Conservation (phyloP, 2,797 vertebrate species). For the Pipistrellus nathusii region DNA sequence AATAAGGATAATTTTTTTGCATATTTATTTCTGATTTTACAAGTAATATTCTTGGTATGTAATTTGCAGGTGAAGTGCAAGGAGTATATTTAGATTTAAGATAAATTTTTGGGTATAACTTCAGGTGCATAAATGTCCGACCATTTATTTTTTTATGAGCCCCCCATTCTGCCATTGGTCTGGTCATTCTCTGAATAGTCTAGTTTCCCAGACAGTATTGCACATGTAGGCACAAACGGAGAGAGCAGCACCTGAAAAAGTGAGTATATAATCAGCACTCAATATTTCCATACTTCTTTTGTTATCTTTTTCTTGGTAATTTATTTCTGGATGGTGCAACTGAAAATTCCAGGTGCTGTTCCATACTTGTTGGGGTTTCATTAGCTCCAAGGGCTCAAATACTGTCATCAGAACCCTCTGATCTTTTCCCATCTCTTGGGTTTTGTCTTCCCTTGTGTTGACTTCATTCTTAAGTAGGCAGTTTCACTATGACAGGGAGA, state of each 20-base stretch:
- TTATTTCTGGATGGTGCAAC: neutral
- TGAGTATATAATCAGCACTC: neutral
- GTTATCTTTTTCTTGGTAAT: neutral
- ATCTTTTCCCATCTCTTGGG: neutral
- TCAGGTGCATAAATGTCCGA: neutral
- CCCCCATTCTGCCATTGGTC: neutral
- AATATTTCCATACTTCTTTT: neutral
- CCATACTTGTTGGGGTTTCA: neutral
- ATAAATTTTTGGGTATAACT: neutral
- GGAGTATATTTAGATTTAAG: neutral
- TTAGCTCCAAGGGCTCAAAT: neutral
- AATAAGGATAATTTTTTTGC: neutral
- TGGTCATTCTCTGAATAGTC: neutral
- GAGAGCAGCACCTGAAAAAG: neutral
- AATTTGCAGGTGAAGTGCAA: neutral
- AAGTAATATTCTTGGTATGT: neutral
- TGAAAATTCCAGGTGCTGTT: neutral
- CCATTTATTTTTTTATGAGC: neutral
- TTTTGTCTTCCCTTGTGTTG: neutral
- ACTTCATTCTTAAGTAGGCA: slow-evolving; percentile 34
- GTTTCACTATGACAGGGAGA: slow-evolving; percentile 17
- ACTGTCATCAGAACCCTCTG: neutral
- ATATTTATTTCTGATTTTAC: neutral
- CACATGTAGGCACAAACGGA: neutral
- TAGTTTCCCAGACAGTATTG: neutral